Conservation (phyloP, 2,888 invertebrate genomes). For the Dugesia japonica region DNA sequence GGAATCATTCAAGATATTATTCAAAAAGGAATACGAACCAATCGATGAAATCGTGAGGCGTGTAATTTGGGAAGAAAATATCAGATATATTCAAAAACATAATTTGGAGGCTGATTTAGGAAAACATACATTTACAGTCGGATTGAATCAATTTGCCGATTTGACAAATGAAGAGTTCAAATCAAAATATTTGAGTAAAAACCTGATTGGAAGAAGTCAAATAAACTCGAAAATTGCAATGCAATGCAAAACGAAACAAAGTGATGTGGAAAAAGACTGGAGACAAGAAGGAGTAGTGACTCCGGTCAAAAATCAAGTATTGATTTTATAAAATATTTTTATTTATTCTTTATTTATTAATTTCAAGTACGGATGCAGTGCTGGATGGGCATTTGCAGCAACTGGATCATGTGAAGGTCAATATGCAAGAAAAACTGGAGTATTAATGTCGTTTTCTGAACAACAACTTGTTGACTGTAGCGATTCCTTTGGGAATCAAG, state of each 20-base stretch:
- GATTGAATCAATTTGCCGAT: neutral
- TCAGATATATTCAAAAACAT: neutral
- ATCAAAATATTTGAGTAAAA: neutral
- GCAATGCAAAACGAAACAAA: neutral
- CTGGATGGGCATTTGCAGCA: slow-evolving; percentile 76
- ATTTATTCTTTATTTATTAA: neutral
- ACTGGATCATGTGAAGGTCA: slow-evolving; percentile 91
- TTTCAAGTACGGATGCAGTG: slow-evolving; percentile 35
- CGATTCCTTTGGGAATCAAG: slow-evolving; percentile 46
- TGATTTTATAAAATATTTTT: neutral
- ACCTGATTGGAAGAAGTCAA: neutral
- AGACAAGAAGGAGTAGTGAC: neutral
- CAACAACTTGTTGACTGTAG: slow-evolving; percentile 51
- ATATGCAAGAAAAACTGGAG: slow-evolving; percentile 65
- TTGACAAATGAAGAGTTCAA: neutral
- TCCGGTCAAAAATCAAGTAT: neutral
- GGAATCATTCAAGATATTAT: neutral
- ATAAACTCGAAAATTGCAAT: neutral
- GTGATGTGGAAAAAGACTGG: neutral
- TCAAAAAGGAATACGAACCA: neutral
- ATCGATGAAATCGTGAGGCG: neutral
- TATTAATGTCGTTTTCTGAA: slow-evolving; percentile 70
- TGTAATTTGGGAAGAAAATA: neutral
- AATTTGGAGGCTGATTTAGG: neutral
- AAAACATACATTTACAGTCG: neutral